Evolutionary conservation across 2,888 invertebrate species (phyloP).

Genomic region (Geotrupes spiniger): DNA sequence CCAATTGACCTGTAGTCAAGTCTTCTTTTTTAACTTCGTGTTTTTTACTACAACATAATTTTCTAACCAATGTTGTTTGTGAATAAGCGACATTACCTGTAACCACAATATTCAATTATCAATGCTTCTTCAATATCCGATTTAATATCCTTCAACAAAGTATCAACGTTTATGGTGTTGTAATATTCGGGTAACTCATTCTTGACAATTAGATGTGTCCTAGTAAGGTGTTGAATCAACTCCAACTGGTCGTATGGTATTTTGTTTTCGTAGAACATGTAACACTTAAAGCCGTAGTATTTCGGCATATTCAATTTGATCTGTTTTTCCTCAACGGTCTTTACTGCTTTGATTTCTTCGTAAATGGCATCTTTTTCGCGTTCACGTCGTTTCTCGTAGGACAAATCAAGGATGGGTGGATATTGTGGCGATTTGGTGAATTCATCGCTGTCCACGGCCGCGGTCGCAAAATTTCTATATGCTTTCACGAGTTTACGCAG

Average conservation of each 20-base stretch:
- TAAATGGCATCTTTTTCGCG: slow-evolving; percentile 51
- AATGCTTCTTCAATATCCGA: slow-evolving; percentile 62
- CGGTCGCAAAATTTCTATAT: slow-evolving; percentile 14
- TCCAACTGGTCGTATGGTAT: slow-evolving; percentile 68
- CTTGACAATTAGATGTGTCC: slow-evolving; percentile 66
- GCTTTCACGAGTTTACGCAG: not conserved
- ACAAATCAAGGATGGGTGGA: slow-evolving; percentile 64
- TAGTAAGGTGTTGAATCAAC: slow-evolving; percentile 72
- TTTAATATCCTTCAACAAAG: slow-evolving; percentile 56
- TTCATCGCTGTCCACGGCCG: slow-evolving; percentile 34
- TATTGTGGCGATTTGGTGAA: slow-evolving; percentile 51
- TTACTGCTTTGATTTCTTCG: slow-evolving; percentile 60
- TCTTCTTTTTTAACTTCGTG: slow-evolving; percentile 37
- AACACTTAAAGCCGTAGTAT: slow-evolving; percentile 69
- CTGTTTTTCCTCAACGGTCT: slow-evolving; percentile 81
- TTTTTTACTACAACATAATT: slow-evolving; percentile 35
- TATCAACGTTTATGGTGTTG: slow-evolving; percentile 44
- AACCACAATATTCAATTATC: slow-evolving; percentile 57
- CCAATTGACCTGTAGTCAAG: slow-evolving; percentile 40
- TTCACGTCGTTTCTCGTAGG: slow-evolving; percentile 52
- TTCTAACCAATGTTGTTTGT: not conserved
- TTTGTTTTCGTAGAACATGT: slow-evolving; percentile 31
- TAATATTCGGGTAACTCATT: slow-evolving; percentile 62
- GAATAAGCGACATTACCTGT: slow-evolving; percentile 52
- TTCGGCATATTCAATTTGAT: slow-evolving; percentile 78